phyloP scores from a whole-genome alignment of 2,888 invertebrate species.

The Tetragonula carbonaria region DNA sequence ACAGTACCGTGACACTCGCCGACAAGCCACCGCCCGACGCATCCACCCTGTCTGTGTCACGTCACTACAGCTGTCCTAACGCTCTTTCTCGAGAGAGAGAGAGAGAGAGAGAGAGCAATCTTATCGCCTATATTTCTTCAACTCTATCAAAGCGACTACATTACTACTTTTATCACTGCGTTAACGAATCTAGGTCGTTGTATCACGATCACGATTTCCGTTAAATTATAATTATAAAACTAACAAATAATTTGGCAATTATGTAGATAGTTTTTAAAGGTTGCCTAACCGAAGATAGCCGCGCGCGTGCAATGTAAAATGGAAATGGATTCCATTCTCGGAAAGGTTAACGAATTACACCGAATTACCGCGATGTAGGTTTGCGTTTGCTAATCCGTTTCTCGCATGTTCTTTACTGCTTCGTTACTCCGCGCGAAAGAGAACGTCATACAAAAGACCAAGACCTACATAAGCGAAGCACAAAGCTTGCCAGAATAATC shows the following conservation, averaged over 20 bases:
- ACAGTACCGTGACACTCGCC: constrained; percentile 75
- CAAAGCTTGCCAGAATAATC: constrained; percentile 43
- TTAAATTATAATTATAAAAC: too few species aligned
- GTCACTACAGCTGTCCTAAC: constrained; percentile 54
- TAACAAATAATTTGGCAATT: too few species aligned
- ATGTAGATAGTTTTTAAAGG: not conserved
- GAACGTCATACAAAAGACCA: constrained; percentile 55
- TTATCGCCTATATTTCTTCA: constrained; percentile 24
- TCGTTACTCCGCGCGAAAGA: constrained; percentile 45
- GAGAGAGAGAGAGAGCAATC: constrained; percentile 2
- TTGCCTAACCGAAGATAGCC: constrained; percentile 1
- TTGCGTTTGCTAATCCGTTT: constrained; percentile 51
- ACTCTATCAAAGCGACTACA: not conserved
- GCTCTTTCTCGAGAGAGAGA: constrained; percentile 16
- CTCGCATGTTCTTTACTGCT: constrained; percentile 47
- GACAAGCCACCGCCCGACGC: constrained; percentile 84
- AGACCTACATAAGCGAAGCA: constrained; percentile 50
- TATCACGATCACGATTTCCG: not conserved
- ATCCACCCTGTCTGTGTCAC: constrained; percentile 80
- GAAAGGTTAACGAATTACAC: constrained; percentile 40
- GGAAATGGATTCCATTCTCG: constrained; percentile 21
- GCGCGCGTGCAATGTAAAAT: not conserved
- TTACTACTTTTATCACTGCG: not conserved
- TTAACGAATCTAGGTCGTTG: not conserved
- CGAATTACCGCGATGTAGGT: constrained; percentile 36